Percentiles rank a stretch among this genome's conserved stretches.
Conservation (phyloP, 1,140 invertebrate species). For the Limonius californicus region DNA sequence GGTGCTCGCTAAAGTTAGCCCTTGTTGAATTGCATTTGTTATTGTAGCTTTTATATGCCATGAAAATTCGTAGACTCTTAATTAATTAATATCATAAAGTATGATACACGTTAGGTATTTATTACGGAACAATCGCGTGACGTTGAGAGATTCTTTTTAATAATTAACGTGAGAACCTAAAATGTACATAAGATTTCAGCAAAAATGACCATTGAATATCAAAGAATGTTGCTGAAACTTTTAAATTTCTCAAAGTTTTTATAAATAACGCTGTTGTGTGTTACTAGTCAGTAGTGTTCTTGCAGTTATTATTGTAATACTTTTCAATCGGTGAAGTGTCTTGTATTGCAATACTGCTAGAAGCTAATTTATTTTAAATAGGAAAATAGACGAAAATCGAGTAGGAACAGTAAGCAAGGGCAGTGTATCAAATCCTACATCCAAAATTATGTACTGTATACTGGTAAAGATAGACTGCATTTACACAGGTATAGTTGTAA, state of each 20-base stretch:
- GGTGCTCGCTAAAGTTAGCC: not conserved
- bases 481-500: not conserved
- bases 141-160: not conserved
- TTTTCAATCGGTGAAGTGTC: not conserved
- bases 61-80: not conserved
- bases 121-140: not conserved
- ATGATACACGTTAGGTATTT: too few relatives aligned
- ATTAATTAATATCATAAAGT: too few relatives aligned
- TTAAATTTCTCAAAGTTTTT: not conserved
- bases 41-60: slow-evolving; percentile 12
- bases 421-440: not conserved
- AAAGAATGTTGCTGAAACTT: not conserved
- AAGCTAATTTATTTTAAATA: not conserved
- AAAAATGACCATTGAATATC: not conserved
- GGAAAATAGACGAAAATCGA: not conserved
- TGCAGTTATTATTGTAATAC: slow-evolving; percentile 5
- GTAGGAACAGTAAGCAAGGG: not conserved
- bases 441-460: not conserved
- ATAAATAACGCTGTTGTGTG: not conserved
- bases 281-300: not conserved
- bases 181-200: not conserved
- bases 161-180: not conserved
- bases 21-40: slow-evolving; percentile 4
- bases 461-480: not conserved
- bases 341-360: slow-evolving; percentile 5